phyloP scores from a whole-genome alignment of 2,888 invertebrate genomes.

The Platycheirus rosarum region DNA sequence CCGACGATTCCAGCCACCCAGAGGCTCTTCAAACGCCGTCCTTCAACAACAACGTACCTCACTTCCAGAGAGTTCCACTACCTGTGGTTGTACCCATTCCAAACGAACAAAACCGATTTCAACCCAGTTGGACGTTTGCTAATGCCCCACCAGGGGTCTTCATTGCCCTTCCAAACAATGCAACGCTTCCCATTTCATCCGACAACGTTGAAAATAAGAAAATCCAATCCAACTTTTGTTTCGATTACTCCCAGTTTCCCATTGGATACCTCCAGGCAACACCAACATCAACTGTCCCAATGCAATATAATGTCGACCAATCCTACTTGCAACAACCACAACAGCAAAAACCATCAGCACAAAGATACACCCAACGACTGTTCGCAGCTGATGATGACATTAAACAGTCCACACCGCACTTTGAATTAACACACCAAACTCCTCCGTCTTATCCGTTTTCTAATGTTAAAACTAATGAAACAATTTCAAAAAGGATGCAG shows the following conservation, averaged over 20 bases:
- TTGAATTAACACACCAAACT: constrained; percentile 25
- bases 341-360: constrained; percentile 34
- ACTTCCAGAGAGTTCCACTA: constrained; percentile 52
- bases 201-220: constrained; percentile 34
- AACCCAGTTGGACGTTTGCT: constrained; percentile 46
- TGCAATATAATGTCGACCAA: constrained; percentile 49
- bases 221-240: constrained; percentile 41
- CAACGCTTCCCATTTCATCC: constrained; percentile 17
- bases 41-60: constrained; percentile 19
- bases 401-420: constrained; percentile 27
- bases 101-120: constrained; percentile 54
- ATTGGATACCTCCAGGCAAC: constrained; percentile 70
- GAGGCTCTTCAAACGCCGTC: constrained; percentile 6
- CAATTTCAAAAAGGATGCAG: constrained; percentile 17
- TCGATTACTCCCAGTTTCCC: constrained; percentile 75
- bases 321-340: constrained; percentile 52
- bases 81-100: constrained; percentile 58
- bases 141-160: constrained; percentile 50
- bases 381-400: constrained; percentile 45
- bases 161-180: constrained; percentile 55
- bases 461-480: constrained; percentile 46
- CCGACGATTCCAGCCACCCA: constrained; percentile 17
- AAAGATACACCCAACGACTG: constrained; percentile 29
- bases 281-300: constrained; percentile 23
- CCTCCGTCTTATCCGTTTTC: constrained; percentile 28